phyloP scores from a whole-genome alignment of 1,140 invertebrate species.

The Trichoplusia ni region DNA sequence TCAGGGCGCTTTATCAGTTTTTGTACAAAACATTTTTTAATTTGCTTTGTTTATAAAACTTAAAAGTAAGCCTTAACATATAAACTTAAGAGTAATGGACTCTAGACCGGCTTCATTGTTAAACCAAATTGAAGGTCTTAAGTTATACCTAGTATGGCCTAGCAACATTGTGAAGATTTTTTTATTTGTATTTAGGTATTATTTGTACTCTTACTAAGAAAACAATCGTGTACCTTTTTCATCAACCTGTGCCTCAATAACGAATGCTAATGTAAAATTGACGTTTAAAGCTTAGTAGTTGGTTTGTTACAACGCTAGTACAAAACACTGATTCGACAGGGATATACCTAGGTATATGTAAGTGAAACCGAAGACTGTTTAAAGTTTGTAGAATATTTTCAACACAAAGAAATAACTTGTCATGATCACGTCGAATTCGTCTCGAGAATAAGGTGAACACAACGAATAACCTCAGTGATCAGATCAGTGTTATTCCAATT shows the following conservation, averaged over 20 bases:
- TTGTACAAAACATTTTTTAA: too few species aligned
- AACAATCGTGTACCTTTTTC: too few species aligned
- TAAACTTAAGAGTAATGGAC: too few species aligned
- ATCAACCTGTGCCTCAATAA: slow-evolving; percentile 63
- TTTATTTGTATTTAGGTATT: slow-evolving; percentile 15
- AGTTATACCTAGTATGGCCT: slow-evolving; percentile 18
- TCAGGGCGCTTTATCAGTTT: too few species aligned
- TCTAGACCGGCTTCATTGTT: slow-evolving; percentile 19
- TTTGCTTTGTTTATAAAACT: too few species aligned
- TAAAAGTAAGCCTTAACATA: too few species aligned
- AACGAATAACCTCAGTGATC: slow-evolving; percentile 54
- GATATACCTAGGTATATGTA: slow-evolving; percentile 72
- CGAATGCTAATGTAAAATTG: slow-evolving; percentile 42
- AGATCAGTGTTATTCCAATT: slow-evolving; percentile 65
- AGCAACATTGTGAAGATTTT: slow-evolving; percentile 18
- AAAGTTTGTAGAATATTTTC: slow-evolving; percentile 76
- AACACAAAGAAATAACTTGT: slow-evolving; percentile 55
- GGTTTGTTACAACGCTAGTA: slow-evolving; percentile 70
- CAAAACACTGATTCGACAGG: slow-evolving; percentile 78
- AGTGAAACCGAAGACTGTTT: slow-evolving; percentile 79
- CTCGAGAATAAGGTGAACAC: slow-evolving; percentile 44
- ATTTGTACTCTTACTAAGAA: slow-evolving; percentile 16
- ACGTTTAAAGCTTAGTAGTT: slow-evolving; percentile 56
- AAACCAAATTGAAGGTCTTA: background rate
- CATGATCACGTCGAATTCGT: slow-evolving; percentile 51